Conservation (phyloP, 30 jellyfish, hydroid and myxozoan genomes). For the Chironex yamaguchii region DNA sequence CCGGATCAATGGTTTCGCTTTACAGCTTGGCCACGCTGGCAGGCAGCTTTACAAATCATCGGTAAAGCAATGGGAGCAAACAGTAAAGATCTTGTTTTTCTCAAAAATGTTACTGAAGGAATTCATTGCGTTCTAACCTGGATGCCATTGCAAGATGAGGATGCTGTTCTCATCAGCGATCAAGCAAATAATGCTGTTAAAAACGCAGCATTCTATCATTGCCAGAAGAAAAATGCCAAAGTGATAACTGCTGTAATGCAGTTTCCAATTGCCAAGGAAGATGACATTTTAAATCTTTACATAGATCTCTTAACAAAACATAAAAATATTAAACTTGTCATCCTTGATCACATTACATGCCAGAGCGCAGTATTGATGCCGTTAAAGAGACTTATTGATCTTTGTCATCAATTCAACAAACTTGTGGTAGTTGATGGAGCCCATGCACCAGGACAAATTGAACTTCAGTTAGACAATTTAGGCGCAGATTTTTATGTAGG, state of each 20-base stretch:
- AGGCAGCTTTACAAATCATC: conserved; percentile 62
- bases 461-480: conserved; percentile 70
- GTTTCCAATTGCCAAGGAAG: conserved; percentile 79
- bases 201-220: conserved; percentile 73
- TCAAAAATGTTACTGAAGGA: conserved; percentile 90
- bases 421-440: conserved; percentile 96
- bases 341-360: conserved; percentile 96
- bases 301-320: conserved; percentile 41
- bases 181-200: conserved; percentile 84
- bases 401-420: conserved; percentile 81
- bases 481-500: conserved; percentile 95
- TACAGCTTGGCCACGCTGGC: conserved; percentile 62
- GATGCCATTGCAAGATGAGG: neutral
- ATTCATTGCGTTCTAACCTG: conserved; percentile 60
- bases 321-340: conserved; percentile 74
- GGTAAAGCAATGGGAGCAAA: conserved; percentile 89
- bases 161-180: conserved; percentile 77
- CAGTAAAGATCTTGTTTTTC: conserved; percentile 77
- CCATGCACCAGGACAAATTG: conserved; percentile 99
- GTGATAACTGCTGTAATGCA: conserved; percentile 56
- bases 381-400: conserved; percentile 58
- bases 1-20: conserved; percentile 85
- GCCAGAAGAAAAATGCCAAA: conserved; percentile 68
- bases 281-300: conserved; percentile 60
- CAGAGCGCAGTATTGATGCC: conserved; percentile 88